Evolutionary conservation across 2,888 invertebrate species (phyloP).

Genomic region (Eustalomyia histrio): DNA sequence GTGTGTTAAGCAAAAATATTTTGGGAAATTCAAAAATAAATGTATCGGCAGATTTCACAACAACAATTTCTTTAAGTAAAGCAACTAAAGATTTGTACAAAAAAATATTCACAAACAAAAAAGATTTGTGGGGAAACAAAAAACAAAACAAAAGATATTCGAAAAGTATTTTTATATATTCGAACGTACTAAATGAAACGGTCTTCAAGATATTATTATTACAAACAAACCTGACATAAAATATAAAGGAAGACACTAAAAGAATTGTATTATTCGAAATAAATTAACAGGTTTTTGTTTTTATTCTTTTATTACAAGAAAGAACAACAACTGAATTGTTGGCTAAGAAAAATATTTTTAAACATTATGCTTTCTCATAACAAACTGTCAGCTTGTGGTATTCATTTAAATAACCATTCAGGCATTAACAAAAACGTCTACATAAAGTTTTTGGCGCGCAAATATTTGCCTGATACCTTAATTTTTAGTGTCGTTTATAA

Average conservation of each 20-base stretch:
- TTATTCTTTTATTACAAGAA: neutral
- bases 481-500: neutral
- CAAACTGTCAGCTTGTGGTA: constrained; percentile 36
- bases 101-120: constrained; percentile 26
- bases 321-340: constrained; percentile 1
- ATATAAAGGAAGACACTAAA: neutral
- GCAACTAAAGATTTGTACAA: constrained; percentile 30
- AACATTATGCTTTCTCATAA: constrained; percentile 33
- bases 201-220: constrained; percentile 32
- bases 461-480: neutral
- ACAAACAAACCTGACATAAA: constrained; percentile 6
- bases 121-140: constrained; percentile 26
- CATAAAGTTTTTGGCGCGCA: constrained; percentile 26
- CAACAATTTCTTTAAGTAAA: constrained; percentile 29
- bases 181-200: constrained; percentile 4
- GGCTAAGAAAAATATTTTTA: constrained; percentile 8
- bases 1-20: constrained; percentile 22
- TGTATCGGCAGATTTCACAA: constrained; percentile 33
- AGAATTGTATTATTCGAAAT: constrained; percentile 1
- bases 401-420: constrained; percentile 33
- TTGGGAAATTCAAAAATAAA: constrained; percentile 17
- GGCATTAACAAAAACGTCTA: constrained; percentile 10
- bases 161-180: constrained; percentile 60
- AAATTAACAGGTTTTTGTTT: constrained; percentile 7
- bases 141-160: constrained; percentile 35